Evolutionary conservation across 2,888 invertebrate genomes (phyloP), one percentile per base, ranked within the genome.

Genomic region (Malthinus seriepunctatus): DNA sequence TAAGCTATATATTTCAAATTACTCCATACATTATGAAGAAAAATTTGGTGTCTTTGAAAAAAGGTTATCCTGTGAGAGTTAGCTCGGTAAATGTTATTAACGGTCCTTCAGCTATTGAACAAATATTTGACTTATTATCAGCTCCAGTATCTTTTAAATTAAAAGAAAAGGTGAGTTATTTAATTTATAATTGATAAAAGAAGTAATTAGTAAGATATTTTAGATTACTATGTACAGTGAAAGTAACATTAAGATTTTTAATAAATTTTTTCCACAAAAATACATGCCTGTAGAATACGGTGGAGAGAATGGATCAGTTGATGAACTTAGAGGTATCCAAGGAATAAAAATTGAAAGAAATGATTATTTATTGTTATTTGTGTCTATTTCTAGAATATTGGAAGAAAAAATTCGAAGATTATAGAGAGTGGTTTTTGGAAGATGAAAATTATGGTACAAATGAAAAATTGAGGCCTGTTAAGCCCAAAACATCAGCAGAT

Each of bases 1-100:
- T 83, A 3, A 80, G 75, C 11, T 82, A 86, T 62, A 72, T 84
- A 8, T 9, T 45, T 11, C 52, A 52, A 45, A 78, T 82, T 38
- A 84, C 84, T 0, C 85, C 86, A 2, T 73, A 81, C 0, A 66
- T 85, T 32, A 81, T 84, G 8, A 86, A 84, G 67, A 86, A 86
- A 67, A 75, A 37, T 32, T 51, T 60, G 12, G 50, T 56, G 51
- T 33, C 58, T 39, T 79, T 80, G 12, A 83, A 87, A 74, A 84
- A 86, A 59, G 84, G 82, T 0, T 72, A 85, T 48, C 87, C 88
- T 0, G 71, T 86, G 31, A 78, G 86, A 11, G 78, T 83, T 1
- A 83, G 82, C 62, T 81, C 81, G 6, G 75, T 80, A 46, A 83
- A 87, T 8, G 9, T 7, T n/a, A 4, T 32, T 12, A 46, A 46